Percentiles rank a stretch among this genome's conserved stretches.
These are phyloP conservation scores for Odobenus rosmarus DNA, from an alignment of 2,113 vertebrate species.

Conservation along the genomic window DNA sequence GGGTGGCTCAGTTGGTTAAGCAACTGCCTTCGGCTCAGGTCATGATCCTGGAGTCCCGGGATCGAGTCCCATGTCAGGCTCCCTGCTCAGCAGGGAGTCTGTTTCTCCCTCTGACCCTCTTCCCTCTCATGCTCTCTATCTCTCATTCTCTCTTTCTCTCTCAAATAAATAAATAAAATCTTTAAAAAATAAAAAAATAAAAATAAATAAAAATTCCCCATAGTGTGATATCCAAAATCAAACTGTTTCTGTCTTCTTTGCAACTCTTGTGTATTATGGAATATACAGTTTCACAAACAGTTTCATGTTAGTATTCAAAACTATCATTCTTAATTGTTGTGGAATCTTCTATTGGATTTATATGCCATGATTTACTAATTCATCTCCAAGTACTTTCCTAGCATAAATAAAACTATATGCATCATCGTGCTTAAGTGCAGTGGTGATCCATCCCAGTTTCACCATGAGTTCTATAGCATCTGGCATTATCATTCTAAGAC, in stretches of 20 bases:
- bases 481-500: not conserved
- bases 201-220: conserved; percentile 47
- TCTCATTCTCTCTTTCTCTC: no score
- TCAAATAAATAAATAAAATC: no score
- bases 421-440: not conserved
- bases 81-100: no score
- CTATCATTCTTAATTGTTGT: not conserved
- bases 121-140: no score
- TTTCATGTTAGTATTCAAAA: not conserved
- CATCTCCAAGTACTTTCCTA: not conserved
- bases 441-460: not conserved
- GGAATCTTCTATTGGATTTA: not conserved
- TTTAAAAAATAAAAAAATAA: no score
- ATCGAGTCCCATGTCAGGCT: no score
- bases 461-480: not conserved
- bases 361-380: not conserved
- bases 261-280: not conserved
- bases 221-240: not conserved
- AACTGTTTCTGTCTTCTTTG: conserved; percentile 14
- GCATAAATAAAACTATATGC: not conserved
- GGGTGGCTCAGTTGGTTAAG: no score
- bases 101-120: no score
- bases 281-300: not conserved
- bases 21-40: no score
- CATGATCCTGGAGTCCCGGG: no score